These are phyloP conservation scores for Eretmodus cyanostictus DNA, from an alignment of 2,113 vertebrate genomes.

Conservation along the genomic window DNA sequence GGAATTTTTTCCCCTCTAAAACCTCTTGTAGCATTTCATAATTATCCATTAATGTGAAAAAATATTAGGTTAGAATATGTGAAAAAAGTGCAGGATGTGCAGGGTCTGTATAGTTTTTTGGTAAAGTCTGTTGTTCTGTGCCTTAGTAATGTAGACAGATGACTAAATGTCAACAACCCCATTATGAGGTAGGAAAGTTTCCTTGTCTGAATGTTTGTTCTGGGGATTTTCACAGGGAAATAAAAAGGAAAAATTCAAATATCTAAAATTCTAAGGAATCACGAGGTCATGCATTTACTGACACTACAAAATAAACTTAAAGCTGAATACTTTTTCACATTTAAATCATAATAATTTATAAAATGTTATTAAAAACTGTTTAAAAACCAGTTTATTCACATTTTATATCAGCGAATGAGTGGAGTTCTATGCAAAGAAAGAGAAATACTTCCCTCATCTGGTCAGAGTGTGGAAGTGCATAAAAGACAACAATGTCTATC, in stretches of 20 bases:
- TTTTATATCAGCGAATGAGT: not conserved
- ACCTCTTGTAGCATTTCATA: not conserved
- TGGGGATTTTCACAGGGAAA: fast-evolving
- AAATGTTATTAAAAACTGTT: not conserved
- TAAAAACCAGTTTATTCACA: not conserved
- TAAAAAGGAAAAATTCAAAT: not conserved
- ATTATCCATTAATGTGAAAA: not conserved
- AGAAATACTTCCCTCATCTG: conserved; percentile 34
- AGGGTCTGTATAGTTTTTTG: not conserved
- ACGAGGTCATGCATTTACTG: not conserved
- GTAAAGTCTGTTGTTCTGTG: not conserved
- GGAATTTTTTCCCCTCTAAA: not conserved
- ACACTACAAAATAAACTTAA: not conserved
- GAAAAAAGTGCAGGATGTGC: not conserved
- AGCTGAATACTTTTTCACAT: not conserved
- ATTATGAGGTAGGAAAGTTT: not conserved
- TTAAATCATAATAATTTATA: not conserved
- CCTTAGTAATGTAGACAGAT: not conserved
- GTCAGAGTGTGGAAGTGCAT: not conserved
- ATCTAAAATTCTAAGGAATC: not conserved
- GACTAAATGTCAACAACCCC: not conserved
- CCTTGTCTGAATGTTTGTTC: not conserved
- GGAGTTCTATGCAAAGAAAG: not conserved
- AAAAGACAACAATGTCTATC: not conserved
- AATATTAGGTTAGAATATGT: not conserved